A percentile compares a stretch with the other conserved stretches of the same genome.
phyloP scores from a whole-genome alignment of 2,113 vertebrate species.

The Capricornis sumatraensis region DNA sequence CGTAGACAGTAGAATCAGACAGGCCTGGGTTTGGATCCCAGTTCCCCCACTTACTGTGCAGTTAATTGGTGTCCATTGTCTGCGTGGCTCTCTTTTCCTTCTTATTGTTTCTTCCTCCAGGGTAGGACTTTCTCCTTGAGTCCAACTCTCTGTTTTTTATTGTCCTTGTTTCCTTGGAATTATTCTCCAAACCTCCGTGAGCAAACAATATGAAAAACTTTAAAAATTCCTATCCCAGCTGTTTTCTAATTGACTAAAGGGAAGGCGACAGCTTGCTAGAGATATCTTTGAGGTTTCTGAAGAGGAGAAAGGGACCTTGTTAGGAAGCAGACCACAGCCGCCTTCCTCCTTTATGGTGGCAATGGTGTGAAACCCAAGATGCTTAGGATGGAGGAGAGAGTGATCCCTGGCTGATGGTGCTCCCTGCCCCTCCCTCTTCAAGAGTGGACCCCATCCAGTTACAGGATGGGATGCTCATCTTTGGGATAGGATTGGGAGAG shows the following conservation, averaged over 20 bases:
- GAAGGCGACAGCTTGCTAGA: not conserved
- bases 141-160: not conserved
- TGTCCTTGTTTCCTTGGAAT: not conserved
- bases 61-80: not conserved
- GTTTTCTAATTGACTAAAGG: not conserved
- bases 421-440: not conserved
- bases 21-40: not conserved
- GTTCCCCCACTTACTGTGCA: not conserved
- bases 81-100: not conserved
- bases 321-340: not conserved
- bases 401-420: not conserved
- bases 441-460: not conserved
- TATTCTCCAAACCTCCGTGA: not conserved
- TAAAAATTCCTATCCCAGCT: not conserved
- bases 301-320: not conserved
- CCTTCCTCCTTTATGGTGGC: not conserved
- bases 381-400: not conserved
- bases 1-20: not conserved
- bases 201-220: not conserved
- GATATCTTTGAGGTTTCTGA: not conserved
- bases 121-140: not conserved
- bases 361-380: not conserved
- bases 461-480: not conserved
- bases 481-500: not conserved
- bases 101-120: not conserved